Base-by-base conservation (phyloP, 1,140 invertebrate genomes). In the Psix sp. region DNA sequence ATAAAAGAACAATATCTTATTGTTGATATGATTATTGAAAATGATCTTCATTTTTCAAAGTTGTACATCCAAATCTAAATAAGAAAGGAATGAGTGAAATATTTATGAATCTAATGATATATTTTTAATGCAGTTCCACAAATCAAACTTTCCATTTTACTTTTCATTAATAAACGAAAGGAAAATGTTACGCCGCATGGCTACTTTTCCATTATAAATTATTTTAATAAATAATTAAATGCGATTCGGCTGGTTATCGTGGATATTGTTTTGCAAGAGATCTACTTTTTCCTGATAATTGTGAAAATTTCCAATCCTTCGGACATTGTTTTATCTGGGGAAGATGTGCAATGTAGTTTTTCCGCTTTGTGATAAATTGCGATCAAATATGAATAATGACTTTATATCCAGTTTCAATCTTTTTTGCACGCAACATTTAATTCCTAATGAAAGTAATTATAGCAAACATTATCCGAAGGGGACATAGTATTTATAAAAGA, bases 301-400 rank as follows among this genome's bases (percentile, higher is more conserved):
- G 17, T 40, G 42, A 66, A 56, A 39, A 40, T 39, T 31, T 36
- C 31, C 39, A 43, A 52, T 54, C 48, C 11, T 36, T 15, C 13
- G 6, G 40, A 45, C 48, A 65, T 29, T 54, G 5, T 16, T 65
- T 65, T 65, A 65, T 65, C 60, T 36, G 21, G n/a, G 11, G 9
- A 13, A 10, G 31, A 65, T 65, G 38, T 16, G 26, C 36, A 16
- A 51, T 45, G 63, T 57, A 68, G 59, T 68, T 68, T n/a, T 68
- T 68, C 63, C 63, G 57, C 63, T 68, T 57, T 38, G 54, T 18
- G 36, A 54, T 66, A 56, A 54, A 54, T 56, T 40, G 35, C 33
- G 46, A 68, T 43, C 45, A 13, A 59, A 59, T 68, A 68, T 68
- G 57, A 68, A 59, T 59, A 59, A 59, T 43, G 39, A 68, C 11